These are phyloP conservation scores for Rhagium mordax DNA, from an alignment of 2,888 invertebrate species.

Conservation along the genomic window DNA sequence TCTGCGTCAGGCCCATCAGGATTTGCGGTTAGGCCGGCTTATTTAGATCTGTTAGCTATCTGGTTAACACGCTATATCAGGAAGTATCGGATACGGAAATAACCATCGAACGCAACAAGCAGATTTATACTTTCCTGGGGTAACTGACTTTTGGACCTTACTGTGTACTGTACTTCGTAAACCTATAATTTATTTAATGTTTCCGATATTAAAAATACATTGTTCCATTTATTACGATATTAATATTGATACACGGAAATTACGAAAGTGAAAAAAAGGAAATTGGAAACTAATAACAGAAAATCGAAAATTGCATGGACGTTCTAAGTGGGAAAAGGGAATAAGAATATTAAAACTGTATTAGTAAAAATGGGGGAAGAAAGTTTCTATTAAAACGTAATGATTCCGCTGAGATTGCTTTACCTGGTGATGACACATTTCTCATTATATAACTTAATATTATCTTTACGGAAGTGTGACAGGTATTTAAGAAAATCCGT, in stretches of 20 bases:
- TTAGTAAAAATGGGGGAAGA: neutral
- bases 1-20: neutral
- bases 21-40: slow-evolving; percentile 9
- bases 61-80: slow-evolving; percentile 18
- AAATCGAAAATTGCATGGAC: neutral
- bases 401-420: neutral
- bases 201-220: too few species aligned
- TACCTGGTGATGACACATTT: neutral
- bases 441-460: neutral
- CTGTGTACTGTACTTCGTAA: too few species aligned
- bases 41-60: slow-evolving; percentile 17
- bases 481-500: neutral
- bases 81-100: neutral
- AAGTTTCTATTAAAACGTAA: neutral
- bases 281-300: slow-evolving; percentile 9
- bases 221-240: too few species aligned
- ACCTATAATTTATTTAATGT: too few species aligned
- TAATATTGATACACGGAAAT: neutral
- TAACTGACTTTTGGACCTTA: too few species aligned
- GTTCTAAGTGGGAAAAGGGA: neutral
- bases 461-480: neutral
- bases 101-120: neutral
- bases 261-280: neutral
- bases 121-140: neutral
- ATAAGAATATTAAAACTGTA: neutral